Conservation (phyloP, 2,797 vertebrate genomes). For the Galagoides demidoff region DNA sequence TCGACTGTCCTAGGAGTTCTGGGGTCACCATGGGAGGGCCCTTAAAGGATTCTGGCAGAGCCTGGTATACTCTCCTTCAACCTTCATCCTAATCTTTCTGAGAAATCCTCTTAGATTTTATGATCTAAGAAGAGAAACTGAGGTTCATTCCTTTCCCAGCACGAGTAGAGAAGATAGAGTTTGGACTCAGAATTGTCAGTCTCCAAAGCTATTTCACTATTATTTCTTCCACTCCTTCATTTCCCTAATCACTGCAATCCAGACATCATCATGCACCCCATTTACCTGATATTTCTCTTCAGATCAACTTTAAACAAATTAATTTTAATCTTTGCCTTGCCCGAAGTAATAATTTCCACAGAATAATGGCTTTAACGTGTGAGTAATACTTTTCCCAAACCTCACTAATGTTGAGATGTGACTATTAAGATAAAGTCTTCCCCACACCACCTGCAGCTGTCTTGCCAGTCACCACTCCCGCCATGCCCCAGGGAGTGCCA, state of each 20-base stretch:
- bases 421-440: neutral
- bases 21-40: neutral
- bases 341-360: neutral
- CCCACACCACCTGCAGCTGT: neutral
- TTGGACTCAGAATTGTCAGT: neutral
- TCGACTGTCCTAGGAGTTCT: neutral
- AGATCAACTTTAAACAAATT: neutral
- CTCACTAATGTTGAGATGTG: neutral
- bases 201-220: neutral
- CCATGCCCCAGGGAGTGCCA: too few species aligned
- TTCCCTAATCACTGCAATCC: neutral
- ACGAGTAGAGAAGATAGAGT: neutral
- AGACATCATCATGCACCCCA: accelerated
- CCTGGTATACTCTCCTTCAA: too few species aligned
- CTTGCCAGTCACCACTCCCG: neutral
- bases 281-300: neutral
- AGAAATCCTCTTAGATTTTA: neutral
- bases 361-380: neutral
- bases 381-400: neutral
- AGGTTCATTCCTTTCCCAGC: neutral
- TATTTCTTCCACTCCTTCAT: too few species aligned
- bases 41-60: neutral
- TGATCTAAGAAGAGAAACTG: neutral
- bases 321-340: neutral
- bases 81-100: neutral